Evolutionary conservation across 2,888 invertebrate genomes (phyloP), one percentile per base, ranked within the genome.

Genomic region (Pantelozetes paolii): DNA sequence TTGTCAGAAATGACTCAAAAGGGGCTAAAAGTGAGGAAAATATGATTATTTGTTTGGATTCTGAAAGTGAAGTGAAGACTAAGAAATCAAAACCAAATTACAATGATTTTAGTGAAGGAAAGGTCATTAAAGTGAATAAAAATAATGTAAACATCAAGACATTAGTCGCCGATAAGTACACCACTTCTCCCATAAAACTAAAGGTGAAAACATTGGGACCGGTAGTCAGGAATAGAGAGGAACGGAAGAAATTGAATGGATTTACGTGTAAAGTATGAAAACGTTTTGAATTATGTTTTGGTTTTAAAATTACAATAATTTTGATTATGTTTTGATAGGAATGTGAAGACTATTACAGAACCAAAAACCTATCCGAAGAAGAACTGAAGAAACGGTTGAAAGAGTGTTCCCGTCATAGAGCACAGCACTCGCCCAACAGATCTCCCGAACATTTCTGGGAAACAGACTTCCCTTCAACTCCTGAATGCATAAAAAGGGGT

Each of bases 381-480:
- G 76, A 78, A 54, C 76, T 75, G 40, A 50, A 71, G 62, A 40
- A 74, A 13, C 45, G 76, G 18, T 26, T 78, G 71, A 77, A 78
- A 23, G 64, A 71, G 28, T 78, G 78, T 72, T 78, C 78, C 28
- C 72, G 78, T 0, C 78, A 78, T 71, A 45, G 78, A 36, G 69
- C 69, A 3, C 71, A 76, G 32, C 74, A 67, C 67, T 67, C 67
- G n/a, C 77, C 78, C 15, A 75, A 77, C 40, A 70, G 75, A n/a
- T 77, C 78, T n/a, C 78, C 78, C 36, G 77, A 77, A 50, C 77
- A 78, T 48, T 78, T 76, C 74, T 78, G 78, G 78, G 77, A 77
- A 54, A 48, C 76, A 11, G 77, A 77, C 20, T 78, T 78, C 50
- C 78, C 78, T 40, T 72, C 75, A n/a, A 78, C 78, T 18, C 76